A percentile compares a stretch with the other conserved stretches of the same genome.
Conservation (phyloP, 2,113 vertebrate species). For the Dromaius novaehollandiae region DNA sequence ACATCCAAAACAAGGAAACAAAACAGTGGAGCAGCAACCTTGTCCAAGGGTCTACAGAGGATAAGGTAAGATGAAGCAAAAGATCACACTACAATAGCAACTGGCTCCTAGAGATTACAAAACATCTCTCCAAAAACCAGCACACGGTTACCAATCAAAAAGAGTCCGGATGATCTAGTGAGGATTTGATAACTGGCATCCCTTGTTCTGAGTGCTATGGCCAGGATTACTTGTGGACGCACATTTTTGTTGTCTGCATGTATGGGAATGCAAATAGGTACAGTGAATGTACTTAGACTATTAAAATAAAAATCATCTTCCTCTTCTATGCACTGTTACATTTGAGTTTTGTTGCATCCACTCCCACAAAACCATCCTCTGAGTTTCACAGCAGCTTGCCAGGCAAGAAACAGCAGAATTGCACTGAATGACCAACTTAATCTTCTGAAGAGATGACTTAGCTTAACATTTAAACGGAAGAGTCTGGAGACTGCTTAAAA, state of each 20-base stretch:
- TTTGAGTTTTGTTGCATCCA: neutral
- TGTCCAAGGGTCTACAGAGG: neutral
- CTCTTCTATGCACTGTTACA: accelerated
- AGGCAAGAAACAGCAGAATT: neutral
- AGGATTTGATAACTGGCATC: neutral
- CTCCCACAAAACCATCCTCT: neutral
- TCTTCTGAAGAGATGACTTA: neutral
- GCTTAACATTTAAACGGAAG: neutral
- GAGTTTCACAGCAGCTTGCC: neutral
- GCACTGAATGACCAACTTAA: neutral
- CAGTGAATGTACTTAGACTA: neutral
- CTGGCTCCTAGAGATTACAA: neutral
- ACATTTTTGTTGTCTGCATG: neutral
- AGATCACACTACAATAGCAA: neutral
- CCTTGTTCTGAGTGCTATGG: neutral
- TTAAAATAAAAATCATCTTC: neutral
- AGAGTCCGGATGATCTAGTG: neutral
- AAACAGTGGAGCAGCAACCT: accelerated
- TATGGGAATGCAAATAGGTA: neutral
- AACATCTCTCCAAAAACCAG: neutral
- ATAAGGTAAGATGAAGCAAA: neutral
- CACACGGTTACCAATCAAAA: neutral
- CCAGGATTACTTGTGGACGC: neutral
- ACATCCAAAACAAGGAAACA: neutral
- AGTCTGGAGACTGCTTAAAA: neutral